Base-by-base conservation (phyloP, 2,797 vertebrate species). In the Allobates femoralis region DNA sequence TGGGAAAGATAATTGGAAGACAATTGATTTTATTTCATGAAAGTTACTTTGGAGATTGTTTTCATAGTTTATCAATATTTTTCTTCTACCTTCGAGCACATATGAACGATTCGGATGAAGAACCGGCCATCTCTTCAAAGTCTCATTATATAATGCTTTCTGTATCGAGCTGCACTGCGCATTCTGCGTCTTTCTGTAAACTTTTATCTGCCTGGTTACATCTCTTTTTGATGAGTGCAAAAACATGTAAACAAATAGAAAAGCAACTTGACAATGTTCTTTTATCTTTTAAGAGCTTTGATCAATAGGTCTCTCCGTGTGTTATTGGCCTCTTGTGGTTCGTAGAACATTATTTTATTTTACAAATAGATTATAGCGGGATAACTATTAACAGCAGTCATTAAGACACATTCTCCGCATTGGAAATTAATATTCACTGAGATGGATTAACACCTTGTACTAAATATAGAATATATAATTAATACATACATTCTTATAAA, bases 191-290 rank as follows among this genome's bases (percentile, higher is more conserved):
- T 71, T n/a, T 73, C 14, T 58, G 53, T 23, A 19, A 11, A 56
- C 67, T 73, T 82, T 41, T 71, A 58, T 58, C 50, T 82, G 23
- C 67, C 58, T 34, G 23, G 32, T 82, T 71, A 73, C 32, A 46
- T 56, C 30, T 56, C 51, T 34, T 56, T 82, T 73, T 82, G 53
- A 56, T 11, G 67, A 58, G 67, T 73, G 55, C 51, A 73, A 73
- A 80, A 82, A 64, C 58, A 82, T 82, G 66, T 82, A 82, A 82
- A 82, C 66, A 73, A 69, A 71, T 73, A 73, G 66, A 82, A 73
- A 73, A 82, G 28, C 66, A 46, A 82, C 81, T 82, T 82, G 66
- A 82, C 51, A 73, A 58, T 37, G 53, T 73, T 58, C 67, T 82
- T 82, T 82, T 73, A 82, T 82, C 66, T 82, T 73, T 71, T 73